These are phyloP conservation scores for Macropodus opercularis DNA, from an alignment of 2,797 vertebrate genomes.

Conservation along the genomic window DNA sequence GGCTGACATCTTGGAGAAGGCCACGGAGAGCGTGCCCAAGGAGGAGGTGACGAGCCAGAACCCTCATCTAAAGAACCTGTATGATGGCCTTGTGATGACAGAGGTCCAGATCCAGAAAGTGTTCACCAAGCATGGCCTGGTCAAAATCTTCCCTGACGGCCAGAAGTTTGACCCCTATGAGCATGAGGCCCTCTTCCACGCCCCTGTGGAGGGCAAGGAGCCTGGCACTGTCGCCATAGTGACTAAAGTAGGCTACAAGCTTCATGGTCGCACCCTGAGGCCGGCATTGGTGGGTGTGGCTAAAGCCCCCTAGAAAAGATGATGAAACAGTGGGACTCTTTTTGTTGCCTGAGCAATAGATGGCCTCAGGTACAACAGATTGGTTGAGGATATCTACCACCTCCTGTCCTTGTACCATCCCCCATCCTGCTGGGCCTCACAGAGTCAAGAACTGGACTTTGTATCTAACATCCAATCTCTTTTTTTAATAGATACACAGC, in stretches of 20 bases:
- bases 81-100: slow-evolving; percentile 94
- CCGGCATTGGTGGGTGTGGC: slow-evolving; percentile 95
- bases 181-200: slow-evolving; percentile 94
- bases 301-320: slow-evolving; percentile 82
- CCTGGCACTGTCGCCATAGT: slow-evolving; percentile 91
- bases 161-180: slow-evolving; percentile 96
- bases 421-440: slow-evolving; percentile 36
- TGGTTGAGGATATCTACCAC: slow-evolving; percentile 11
- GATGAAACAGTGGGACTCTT: slow-evolving; percentile 8
- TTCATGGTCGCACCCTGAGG: slow-evolving; percentile 92
- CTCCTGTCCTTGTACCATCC: background rate
- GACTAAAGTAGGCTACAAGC: slow-evolving; percentile 95
- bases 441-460: slow-evolving; percentile 40
- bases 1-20: slow-evolving; percentile 95
- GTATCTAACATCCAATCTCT: slow-evolving; percentile 23
- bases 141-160: slow-evolving; percentile 88
- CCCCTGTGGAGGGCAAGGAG: slow-evolving; percentile 88
- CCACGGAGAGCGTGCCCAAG: slow-evolving; percentile 91
- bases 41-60: slow-evolving; percentile 90
- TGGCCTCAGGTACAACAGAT: slow-evolving; percentile 25
- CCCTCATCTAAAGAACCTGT: slow-evolving; percentile 94
- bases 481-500: slow-evolving; percentile 34
- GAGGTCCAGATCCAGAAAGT: slow-evolving; percentile 95
- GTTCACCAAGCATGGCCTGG: slow-evolving; percentile 92
- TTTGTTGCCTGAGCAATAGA: slow-evolving; percentile 35